These are phyloP conservation scores for Actenoides hombroni DNA, from an alignment of 2,113 vertebrate genomes.

Conservation along the genomic window DNA sequence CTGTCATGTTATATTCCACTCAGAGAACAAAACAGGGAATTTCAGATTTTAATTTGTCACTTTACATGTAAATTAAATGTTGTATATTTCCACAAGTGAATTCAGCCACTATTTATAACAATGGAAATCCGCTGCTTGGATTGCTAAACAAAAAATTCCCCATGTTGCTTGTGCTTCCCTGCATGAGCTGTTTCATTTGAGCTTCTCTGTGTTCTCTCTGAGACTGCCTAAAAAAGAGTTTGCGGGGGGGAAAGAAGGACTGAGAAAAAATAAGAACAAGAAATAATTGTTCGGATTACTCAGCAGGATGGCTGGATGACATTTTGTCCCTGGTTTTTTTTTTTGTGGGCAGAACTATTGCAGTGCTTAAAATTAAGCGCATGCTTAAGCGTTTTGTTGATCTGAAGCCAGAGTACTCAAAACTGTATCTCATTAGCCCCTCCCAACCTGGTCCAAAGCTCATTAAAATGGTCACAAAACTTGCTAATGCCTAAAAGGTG, in stretches of 20 bases:
- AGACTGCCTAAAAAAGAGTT: not conserved
- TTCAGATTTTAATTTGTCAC: conserved; percentile 35
- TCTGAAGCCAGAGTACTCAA: not conserved
- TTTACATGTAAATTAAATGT: conserved; percentile 43
- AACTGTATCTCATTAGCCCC: not conserved
- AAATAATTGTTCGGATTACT: conserved; percentile 13
- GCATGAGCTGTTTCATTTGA: conserved; percentile 14
- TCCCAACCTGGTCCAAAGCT: not conserved
- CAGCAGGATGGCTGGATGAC: not conserved
- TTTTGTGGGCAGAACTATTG: not conserved
- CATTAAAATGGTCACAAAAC: not conserved
- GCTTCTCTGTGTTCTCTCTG: not conserved
- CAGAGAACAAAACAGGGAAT: not conserved
- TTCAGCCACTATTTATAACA: conserved; percentile 31
- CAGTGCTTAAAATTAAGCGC: not conserved
- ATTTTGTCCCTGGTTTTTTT: not conserved
- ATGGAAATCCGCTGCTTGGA: conserved; percentile 30
- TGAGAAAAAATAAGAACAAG: not conserved
- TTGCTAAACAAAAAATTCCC: conserved; percentile 20
- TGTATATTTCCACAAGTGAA: conserved; percentile 32
- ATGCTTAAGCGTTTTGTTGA: not conserved
- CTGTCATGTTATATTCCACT: not conserved
- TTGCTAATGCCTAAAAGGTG: not conserved
- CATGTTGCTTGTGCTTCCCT: not conserved
- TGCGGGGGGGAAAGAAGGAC: not conserved